Evolutionary conservation across 2,113 vertebrate genomes (phyloP).

Genomic region (Pungitius pungitius): DNA sequence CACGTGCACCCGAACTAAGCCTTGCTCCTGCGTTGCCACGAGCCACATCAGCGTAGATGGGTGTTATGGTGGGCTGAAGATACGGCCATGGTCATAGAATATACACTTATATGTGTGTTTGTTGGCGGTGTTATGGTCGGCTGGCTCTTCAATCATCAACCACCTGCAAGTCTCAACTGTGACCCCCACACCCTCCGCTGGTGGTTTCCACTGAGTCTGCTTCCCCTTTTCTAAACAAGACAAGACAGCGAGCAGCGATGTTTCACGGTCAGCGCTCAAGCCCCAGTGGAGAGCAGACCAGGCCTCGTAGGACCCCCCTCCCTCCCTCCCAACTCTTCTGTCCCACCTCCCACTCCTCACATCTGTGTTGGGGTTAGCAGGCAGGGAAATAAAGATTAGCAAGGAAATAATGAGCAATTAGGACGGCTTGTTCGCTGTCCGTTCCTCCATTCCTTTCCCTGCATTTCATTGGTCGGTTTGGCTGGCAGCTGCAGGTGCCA

Average conservation of each 20-base stretch:
- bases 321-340: not conserved
- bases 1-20: not conserved
- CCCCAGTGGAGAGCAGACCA: slow-evolving; percentile 27
- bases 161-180: slow-evolving; percentile 59
- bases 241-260: slow-evolving; percentile 42
- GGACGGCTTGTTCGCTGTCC: slow-evolving; percentile 56
- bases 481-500: slow-evolving; percentile 64
- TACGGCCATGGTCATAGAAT: not conserved
- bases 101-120: not conserved
- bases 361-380: slow-evolving; percentile 66
- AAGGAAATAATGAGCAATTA: slow-evolving; percentile 72
- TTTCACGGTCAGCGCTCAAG: slow-evolving; percentile 53
- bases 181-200: slow-evolving; percentile 51
- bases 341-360: slow-evolving; percentile 40
- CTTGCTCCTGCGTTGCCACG: not conserved
- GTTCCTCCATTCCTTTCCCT: slow-evolving; percentile 49
- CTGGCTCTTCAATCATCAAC: slow-evolving; percentile 39
- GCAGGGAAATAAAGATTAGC: slow-evolving; percentile 64
- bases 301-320: slow-evolving; percentile 10
- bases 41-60: not conserved
- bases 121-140: slow-evolving; percentile 11
- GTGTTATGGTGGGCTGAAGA: too few species aligned
- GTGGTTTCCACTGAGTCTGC: slow-evolving; percentile 38
- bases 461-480: slow-evolving; percentile 59
- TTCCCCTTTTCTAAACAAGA: slow-evolving; percentile 44